Evolutionary conservation across 2,797 vertebrate species (phyloP).

Genomic region (Mus minutoides): DNA sequence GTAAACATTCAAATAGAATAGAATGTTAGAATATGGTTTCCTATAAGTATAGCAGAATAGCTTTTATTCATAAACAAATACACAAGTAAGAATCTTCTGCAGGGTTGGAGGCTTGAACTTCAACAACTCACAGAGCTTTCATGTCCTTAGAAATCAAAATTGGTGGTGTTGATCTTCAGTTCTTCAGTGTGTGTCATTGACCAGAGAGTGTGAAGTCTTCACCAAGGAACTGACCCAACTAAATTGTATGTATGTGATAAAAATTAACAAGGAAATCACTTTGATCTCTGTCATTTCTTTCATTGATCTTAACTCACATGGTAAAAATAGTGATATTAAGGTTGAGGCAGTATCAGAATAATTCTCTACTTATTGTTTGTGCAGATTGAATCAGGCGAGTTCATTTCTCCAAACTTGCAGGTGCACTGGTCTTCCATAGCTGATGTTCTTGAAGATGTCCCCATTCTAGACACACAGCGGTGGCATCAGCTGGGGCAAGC

Average conservation of each 20-base stretch:
- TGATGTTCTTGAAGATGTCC: constrained; percentile 68
- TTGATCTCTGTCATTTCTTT: background rate
- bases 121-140: background rate
- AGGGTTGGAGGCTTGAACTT: background rate
- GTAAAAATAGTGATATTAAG: constrained; percentile 90
- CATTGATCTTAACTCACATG: constrained; percentile 89
- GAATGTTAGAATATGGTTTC: background rate
- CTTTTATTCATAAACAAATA: background rate
- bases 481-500: background rate
- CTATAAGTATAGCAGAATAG: background rate
- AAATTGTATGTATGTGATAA: constrained; percentile 27
- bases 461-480: background rate
- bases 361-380: constrained; percentile 93
- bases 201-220: background rate
- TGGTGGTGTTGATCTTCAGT: background rate
- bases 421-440: constrained; percentile 88
- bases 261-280: constrained; percentile 21
- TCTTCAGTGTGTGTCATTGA: background rate
- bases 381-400: constrained; percentile 91
- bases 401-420: constrained; percentile 92
- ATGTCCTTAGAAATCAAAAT: background rate
- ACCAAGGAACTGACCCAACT: constrained; percentile 38
- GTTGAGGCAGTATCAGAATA: constrained; percentile 90
- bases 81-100: background rate
- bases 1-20: background rate